Percentiles rank a stretch among this genome's conserved stretches.
phyloP scores from a whole-genome alignment of 2,113 vertebrate species.

The Prunella fulvescens region DNA sequence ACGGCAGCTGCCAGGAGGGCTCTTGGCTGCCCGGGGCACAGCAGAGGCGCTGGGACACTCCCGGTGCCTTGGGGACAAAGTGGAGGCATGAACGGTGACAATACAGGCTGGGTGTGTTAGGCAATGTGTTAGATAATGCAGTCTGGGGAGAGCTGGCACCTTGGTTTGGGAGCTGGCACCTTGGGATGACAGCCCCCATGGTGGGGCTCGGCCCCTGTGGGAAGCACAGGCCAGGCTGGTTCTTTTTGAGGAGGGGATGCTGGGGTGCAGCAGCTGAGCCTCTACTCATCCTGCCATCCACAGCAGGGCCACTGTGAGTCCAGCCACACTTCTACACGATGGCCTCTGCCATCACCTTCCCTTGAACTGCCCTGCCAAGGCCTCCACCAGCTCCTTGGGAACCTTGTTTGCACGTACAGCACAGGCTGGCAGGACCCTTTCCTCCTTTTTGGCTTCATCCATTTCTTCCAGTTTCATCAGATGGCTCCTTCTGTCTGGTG shows the following conservation, averaged over 20 bases:
- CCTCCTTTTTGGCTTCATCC: neutral
- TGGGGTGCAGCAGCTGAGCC: neutral
- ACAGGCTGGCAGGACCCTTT: neutral
- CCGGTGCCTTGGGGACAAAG: neutral
- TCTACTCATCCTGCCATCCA: neutral
- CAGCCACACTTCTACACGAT: rapidly evolving
- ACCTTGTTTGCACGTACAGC: rapidly evolving
- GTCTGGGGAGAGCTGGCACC: neutral
- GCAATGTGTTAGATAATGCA: too few relatives aligned
- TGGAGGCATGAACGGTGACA: rapidly evolving
- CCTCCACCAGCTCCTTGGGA: neutral
- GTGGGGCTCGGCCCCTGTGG: neutral
- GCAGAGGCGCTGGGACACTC: rapidly evolving
- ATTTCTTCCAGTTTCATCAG: neutral
- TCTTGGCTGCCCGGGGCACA: neutral
- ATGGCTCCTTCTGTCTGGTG: neutral
- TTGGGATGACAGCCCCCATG: neutral
- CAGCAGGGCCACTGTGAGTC: neutral
- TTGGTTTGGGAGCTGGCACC: neutral
- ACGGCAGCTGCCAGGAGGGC: neutral
- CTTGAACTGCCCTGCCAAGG: neutral
- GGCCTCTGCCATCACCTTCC: neutral
- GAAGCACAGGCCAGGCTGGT: neutral
- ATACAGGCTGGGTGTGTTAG: rapidly evolving
- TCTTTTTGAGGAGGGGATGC: neutral